Evolutionary conservation across 2,113 vertebrate species (phyloP), one percentile per base, ranked within the genome.

Genomic region (Microtus richardsoni): DNA sequence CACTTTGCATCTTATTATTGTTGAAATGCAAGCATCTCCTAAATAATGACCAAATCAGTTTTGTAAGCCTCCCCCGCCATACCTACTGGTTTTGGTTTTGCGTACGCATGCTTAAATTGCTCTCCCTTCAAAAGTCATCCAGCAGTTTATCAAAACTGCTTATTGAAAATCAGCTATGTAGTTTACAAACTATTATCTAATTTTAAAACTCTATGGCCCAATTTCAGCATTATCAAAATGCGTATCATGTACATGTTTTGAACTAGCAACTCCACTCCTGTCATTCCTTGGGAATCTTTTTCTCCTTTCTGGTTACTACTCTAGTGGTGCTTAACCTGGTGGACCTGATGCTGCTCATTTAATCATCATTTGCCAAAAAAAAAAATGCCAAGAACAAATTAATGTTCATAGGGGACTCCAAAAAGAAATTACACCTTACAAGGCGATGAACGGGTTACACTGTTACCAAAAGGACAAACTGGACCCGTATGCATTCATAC

Each of bases 181-280:
- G 39, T 82, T 93, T 82, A 75, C 70, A 95, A 83, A 89, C 82
- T 87, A 93, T 54, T 84, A 49, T 21, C 80, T 90, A 84, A 93
- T 68, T 74, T 86, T 54, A 39, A 80, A 77, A 80, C 88, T 71
- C 49, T 83, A 36, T 39, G 49, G n/a, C 70, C 93, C 68, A 39
- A 1, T 66, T 89, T 78, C 80, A 68, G n/a, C 73, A 71, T 91
- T 84, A 78, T 91, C 26, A 95, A 79, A 95, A 62, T 39, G 6
- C 8, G 73, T 62, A 2, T 70, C 17, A 21, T 11, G 44, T 28
- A 28, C 68, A 47, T 28, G 39, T 12, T 94, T 79, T 91, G 77
- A 97, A 88, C 22, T 70, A 79, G 41, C 66, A 92, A 88, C 80
- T 86, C 36, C 22, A 26, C 24, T 44, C 22, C 6, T 75, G 28